Evolutionary conservation across 2,888 invertebrate species (phyloP).

Genomic region (Drosophila emarginata): DNA sequence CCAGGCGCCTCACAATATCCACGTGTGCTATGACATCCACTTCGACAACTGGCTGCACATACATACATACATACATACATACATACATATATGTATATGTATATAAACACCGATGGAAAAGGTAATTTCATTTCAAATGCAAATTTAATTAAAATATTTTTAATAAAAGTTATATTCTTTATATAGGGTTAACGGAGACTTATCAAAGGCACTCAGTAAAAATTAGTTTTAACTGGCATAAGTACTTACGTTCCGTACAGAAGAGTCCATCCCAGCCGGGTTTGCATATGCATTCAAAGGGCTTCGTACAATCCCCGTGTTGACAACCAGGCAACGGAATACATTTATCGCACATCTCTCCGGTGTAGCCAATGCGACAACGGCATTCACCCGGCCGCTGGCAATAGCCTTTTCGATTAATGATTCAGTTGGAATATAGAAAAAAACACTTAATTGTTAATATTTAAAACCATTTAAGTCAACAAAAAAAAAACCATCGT

Average conservation of each 20-base stretch:
- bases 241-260: constrained; percentile 90
- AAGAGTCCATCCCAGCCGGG: constrained; percentile 95
- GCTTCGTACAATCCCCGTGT: constrained; percentile 92
- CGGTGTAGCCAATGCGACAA: constrained; percentile 94
- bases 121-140: background rate
- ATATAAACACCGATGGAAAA: no score
- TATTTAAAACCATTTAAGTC: no score
- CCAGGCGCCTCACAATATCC: constrained; percentile 94
- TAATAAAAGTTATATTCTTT: background rate
- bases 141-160: background rate
- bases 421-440: no score
- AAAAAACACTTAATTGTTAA: no score
- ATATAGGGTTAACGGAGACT: no score
- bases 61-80: constrained; percentile 22
- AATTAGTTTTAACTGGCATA: no score
- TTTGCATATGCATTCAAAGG: constrained; percentile 93
- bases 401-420: constrained; percentile 87
- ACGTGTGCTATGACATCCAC: constrained; percentile 91
- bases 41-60: constrained; percentile 90
- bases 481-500: no score
- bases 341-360: constrained; percentile 92
- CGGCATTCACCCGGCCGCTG: constrained; percentile 94
- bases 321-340: constrained; percentile 93
- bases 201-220: no score
- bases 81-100: no score